Percentiles rank a stretch among this genome's conserved stretches.
Evolutionary conservation across 2,797 vertebrate genomes (phyloP).

Genomic region (Sorex maritimensis): DNA sequence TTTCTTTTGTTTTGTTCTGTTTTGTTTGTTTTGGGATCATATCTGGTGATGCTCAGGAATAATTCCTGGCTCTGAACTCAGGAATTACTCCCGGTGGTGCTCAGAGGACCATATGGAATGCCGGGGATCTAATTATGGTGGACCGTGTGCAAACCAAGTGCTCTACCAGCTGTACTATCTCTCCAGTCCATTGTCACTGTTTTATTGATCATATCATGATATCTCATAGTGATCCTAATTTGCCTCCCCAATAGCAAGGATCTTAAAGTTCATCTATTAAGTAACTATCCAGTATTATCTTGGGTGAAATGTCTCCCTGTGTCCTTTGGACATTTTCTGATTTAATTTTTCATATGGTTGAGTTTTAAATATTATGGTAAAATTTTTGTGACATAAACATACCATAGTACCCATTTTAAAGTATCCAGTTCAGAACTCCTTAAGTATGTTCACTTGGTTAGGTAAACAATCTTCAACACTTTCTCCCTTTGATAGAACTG

Average conservation of each 20-base stretch:
- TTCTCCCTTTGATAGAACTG: slow-evolving; percentile 31
- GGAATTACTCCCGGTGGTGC: no score
- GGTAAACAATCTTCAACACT: background rate
- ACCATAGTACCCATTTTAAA: background rate
- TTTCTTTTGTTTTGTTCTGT: background rate
- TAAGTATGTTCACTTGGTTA: background rate
- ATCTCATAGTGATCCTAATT: background rate
- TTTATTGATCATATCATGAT: no score
- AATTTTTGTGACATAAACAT: background rate
- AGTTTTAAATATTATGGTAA: background rate
- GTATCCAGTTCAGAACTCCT: background rate
- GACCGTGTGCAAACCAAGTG: no score
- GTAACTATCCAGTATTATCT: background rate
- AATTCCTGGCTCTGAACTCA: no score
- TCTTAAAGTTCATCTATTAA: background rate
- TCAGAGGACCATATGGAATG: no score
- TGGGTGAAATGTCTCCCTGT: background rate
- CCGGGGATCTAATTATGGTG: no score
- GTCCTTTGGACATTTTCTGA: background rate
- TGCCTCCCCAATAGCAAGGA: background rate
- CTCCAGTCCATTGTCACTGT: no score
- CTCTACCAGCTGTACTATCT: no score
- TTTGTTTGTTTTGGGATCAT: no score
- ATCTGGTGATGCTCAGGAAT: no score
- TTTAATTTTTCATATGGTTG: background rate